phyloP scores from a whole-genome alignment of 2,888 invertebrate genomes.

The Dolichomitus sp. region DNA sequence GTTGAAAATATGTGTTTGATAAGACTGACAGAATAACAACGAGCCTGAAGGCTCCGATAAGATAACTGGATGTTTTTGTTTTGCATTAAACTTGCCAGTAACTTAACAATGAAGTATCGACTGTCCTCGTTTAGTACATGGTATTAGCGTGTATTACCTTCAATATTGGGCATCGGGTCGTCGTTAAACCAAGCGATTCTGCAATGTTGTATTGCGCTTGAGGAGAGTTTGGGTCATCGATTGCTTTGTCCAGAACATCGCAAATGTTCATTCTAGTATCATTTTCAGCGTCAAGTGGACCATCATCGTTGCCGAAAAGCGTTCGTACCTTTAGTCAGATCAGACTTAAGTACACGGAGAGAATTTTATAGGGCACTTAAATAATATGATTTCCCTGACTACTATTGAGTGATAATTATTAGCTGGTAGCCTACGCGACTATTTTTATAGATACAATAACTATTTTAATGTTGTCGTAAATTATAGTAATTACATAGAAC shows the following conservation, averaged over 20 bases:
- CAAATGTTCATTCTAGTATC: constrained; percentile 51
- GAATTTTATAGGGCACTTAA: no score
- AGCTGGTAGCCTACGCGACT: no score
- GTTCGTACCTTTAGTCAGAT: constrained; percentile 42
- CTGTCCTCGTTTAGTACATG: background rate
- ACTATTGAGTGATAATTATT: background rate
- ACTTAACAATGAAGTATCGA: background rate
- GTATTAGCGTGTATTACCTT: constrained; percentile 39
- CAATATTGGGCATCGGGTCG: constrained; percentile 58
- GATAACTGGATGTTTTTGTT: background rate
- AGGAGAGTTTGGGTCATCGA: constrained; percentile 28
- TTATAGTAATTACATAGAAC: no score
- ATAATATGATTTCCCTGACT: background rate
- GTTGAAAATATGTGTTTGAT: background rate
- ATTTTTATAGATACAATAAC: no score
- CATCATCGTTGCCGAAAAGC: constrained; percentile 29
- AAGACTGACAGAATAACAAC: background rate
- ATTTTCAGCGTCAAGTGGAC: constrained; percentile 9
- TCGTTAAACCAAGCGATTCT: constrained; percentile 53
- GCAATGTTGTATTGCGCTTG: constrained; percentile 46
- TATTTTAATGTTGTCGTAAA: no score
- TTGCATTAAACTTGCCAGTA: no score
- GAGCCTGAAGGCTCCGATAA: background rate
- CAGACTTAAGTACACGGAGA: background rate
- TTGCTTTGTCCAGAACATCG: constrained; percentile 51